Evolutionary conservation across 2,888 invertebrate species (phyloP), one percentile per base, ranked within the genome.

Genomic region (Syrphus vitripennis): DNA sequence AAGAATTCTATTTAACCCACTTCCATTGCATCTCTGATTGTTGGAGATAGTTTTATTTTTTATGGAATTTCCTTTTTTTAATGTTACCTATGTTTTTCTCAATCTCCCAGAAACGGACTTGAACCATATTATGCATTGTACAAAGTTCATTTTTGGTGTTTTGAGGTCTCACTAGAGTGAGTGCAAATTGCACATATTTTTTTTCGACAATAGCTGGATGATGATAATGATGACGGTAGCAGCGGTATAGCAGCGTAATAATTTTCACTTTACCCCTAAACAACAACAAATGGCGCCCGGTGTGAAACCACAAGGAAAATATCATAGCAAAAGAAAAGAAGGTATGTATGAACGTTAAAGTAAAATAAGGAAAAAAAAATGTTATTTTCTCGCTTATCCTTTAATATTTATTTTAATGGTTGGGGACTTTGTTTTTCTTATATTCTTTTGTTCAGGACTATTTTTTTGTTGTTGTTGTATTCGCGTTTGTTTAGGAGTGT

Each of bases 1-100:
- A 59, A 19, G 71, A 37, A 59, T 78, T 53, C 59, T 72, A 61
- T 78, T 83, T 83, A 83, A 83, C 78, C 77, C 71, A 83, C 53
- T 79, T 83, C 72, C 57, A 50, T 50, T 42, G n/a, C 80, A 65
- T 75, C 40, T 71, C 65, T 65, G 65, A 83, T 79, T 80, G 83
- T 80, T 34, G 75, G 74, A 31, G 61, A 74, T 70, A 53, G 53
- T 29, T 31, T 50, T 48, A 48, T 48, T 45, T 34, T 29, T 61
- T n/a, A n/a, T n/a, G n/a, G n/a, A n/a, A n/a, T n/a, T 40, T 63
- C 1, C 48, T 63, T 76, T 65, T 74, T 19, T 16, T 6, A 50
- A 50, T 50, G 24, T 2, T 21, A 50, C 12, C 31, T 24, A 14
- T 70, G 61, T 75, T 69, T 42, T 31, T 61, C 26, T 14, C 7